phyloP scores from a whole-genome alignment of 2,113 vertebrate genomes.

The Scortum barcoo region DNA sequence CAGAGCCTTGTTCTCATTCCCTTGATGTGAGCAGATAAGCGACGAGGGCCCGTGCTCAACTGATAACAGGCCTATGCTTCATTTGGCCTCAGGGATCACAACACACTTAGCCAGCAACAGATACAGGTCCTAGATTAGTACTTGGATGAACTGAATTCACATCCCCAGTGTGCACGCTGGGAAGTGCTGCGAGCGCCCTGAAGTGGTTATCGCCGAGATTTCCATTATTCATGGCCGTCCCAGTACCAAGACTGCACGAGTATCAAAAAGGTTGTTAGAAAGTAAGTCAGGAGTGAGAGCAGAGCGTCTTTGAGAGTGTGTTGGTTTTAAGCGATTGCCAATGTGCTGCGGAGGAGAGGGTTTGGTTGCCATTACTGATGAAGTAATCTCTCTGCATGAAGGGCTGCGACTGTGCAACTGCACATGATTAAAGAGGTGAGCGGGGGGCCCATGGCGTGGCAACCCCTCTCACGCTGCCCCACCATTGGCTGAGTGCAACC shows the following conservation, averaged over 20 bases:
- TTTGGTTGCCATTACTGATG: conserved; percentile 84
- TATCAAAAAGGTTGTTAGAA: conserved; percentile 64
- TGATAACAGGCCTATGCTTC: conserved; percentile 77
- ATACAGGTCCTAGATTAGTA: conserved; percentile 72
- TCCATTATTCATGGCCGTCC: conserved; percentile 68
- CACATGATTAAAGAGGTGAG: conserved; percentile 84
- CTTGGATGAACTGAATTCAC: conserved; percentile 55
- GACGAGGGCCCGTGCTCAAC: conserved; percentile 53
- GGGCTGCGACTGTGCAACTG: conserved; percentile 77
- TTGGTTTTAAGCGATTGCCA: conserved; percentile 66
- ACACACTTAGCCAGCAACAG: conserved; percentile 67
- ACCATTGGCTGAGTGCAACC: conserved; percentile 66
- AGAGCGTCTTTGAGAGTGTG: conserved; percentile 23
- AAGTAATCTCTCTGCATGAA: conserved; percentile 83
- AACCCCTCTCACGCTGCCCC: conserved; percentile 68
- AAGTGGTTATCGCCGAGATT: conserved; percentile 69
- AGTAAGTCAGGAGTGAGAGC: conserved; percentile 48
- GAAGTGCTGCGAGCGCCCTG: conserved; percentile 54
- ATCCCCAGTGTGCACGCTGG: conserved; percentile 49
- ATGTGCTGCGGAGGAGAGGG: conserved; percentile 51
- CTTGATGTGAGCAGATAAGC: conserved; percentile 76
- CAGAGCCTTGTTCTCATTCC: conserved; percentile 62
- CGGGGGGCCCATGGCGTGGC: conserved; percentile 61
- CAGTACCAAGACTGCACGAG: conserved; percentile 33
- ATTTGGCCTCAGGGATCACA: conserved; percentile 76